These are phyloP conservation scores for Ganaspis brasiliensis DNA, from an alignment of 2,888 invertebrate genomes.

Conservation along the genomic window DNA sequence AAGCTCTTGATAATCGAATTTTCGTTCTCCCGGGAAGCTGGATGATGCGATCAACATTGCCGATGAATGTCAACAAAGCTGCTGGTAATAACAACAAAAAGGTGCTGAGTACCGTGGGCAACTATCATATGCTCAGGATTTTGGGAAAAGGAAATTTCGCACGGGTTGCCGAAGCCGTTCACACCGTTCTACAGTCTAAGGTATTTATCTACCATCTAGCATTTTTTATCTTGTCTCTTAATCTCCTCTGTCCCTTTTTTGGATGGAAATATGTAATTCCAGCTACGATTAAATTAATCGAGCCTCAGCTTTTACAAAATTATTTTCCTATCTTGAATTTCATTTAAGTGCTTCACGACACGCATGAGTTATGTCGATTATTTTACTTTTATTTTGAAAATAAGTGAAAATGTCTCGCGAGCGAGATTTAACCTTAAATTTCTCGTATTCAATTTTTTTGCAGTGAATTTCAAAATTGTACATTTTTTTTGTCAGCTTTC, in stretches of 20 bases:
- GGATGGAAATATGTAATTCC: constrained; percentile 9
- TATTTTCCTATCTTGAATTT: background rate
- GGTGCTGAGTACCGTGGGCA: constrained; percentile 84
- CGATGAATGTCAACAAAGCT: background rate
- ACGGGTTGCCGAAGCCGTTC: constrained; percentile 88
- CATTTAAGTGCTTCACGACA: background rate
- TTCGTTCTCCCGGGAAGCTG: background rate
- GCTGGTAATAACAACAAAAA: constrained; percentile 26
- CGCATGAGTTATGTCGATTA: constrained; percentile 1
- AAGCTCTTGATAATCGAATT: constrained; percentile 6
- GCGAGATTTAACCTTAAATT: no score
- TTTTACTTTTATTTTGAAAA: background rate
- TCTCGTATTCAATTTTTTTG: no score
- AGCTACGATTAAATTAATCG: constrained; percentile 17
- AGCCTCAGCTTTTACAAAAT: background rate
- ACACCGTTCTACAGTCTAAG: constrained; percentile 86
- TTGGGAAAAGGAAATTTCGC: constrained; percentile 90
- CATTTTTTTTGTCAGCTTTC: no score
- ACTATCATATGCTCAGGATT: constrained; percentile 86
- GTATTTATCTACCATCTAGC: constrained; percentile 78
- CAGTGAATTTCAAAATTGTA: no score
- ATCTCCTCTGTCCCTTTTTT: constrained; percentile 32
- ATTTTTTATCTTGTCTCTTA: constrained; percentile 19
- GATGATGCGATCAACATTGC: constrained; percentile 13
- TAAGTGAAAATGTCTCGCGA: no score